Evolutionary conservation across 2,888 invertebrate genomes (phyloP), one percentile per base, ranked within the genome.

Genomic region (Nipponacmea schrenckii): DNA sequence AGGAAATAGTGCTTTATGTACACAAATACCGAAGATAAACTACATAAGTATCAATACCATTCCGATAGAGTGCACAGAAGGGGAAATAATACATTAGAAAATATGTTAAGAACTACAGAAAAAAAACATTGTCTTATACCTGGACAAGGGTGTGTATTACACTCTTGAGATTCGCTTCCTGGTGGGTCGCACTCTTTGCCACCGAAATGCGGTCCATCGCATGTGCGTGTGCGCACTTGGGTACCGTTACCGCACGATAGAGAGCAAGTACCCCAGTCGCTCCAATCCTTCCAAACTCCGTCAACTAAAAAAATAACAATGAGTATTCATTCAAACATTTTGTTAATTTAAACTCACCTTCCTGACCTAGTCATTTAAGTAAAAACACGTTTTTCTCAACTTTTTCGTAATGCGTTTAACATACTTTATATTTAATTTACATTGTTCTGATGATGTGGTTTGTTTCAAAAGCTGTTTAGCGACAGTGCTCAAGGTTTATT

Each of bases 131-230:
- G 39, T 39, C 69, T 44, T 78, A 15, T 56, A 85, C 85, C 78
- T 74, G 86, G 85, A 74, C 86, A 86, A 5, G 79, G 73, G 31
- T 78, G 74, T n/a, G 72, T 74, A 69, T 82, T 84, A 73, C 86
- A 85, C 3, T 67, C 65, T 65, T 79, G 77, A 27, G 69, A 71
- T 24, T 85, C 80, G 17, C 73, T 66, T n/a, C 68, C 66, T 5
- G 73, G 68, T 20, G 83, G 84, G 0, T 70, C 69, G 73, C 85
- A 85, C 26, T 76, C 74, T 1, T 74, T 75, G 14, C 82, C 83
- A 5, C 83, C 84, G 65, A 81, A 70, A 64, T 68, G 74, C 0
- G 84, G 82, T 31, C 80, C 81, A 50, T 79, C 70, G 72, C 86
- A 87, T 8, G 73, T 69, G 24, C 87, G 74, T 44, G 73, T 70